Base-by-base conservation (phyloP, 2,797 vertebrate genomes). In the Channa striata region DNA sequence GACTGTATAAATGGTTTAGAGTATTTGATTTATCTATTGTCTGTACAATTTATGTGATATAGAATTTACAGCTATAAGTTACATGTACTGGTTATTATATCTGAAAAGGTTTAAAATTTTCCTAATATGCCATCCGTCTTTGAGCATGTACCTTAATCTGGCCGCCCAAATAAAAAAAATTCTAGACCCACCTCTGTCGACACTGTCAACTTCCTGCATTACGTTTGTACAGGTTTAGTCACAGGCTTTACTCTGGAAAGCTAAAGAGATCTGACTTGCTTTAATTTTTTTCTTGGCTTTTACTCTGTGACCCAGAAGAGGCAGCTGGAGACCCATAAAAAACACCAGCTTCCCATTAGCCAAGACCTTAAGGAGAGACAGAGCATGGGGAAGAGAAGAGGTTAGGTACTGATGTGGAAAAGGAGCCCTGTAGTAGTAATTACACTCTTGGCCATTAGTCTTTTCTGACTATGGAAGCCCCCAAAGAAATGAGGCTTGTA, bases 401-500 rank as follows among this genome's bases (percentile, higher is more conserved):
- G 72, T 74, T 67, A 66, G 69, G 30, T 74, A 63, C 75, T 81
- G 56, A 44, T 78, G 77, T 68, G 79, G 68, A 87, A 73, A 84
- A 87, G 81, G 54, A 82, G 48, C 84, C 77, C 86, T 80, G 49
- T 36, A 77, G 87, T 80, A 73, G 74, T 83, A 89, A 91, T 89
- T 89, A 87, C 21, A 17, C 60, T 78, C 14, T 49, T 30, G 36
- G 64, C 64, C 66, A 86, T 91, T 87, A 82, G 36, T 92, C 83
- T 83, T 90, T 61, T 77, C 60, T 82, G 80, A 82, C 81, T 81
- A 60, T 19, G 1, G 40, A 69, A 77, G 61, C 61, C 77, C 75
- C 76, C 1, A 65, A 85, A 75, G 78, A 81, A 87, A 82, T 76
- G 77, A 88, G 71, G 48, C 59, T 52, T 68, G 49, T 59, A 49